Evolutionary conservation across 1,140 invertebrate genomes (phyloP).

Genomic region (Melitaea cinxia): DNA sequence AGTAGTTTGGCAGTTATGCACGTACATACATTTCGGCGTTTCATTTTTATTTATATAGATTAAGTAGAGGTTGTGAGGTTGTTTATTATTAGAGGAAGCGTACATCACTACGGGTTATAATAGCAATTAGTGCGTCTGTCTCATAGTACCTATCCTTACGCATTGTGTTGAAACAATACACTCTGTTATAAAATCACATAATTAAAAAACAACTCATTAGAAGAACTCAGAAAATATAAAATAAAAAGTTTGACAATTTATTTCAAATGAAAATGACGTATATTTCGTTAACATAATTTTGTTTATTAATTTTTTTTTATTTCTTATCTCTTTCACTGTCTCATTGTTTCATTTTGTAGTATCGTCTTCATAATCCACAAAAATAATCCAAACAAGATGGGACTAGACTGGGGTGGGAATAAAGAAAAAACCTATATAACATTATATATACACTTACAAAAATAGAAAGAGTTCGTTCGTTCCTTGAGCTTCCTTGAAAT

Average conservation of each 20-base stretch:
- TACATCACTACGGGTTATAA: neutral
- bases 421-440: slow-evolving; percentile 12
- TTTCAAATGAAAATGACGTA: neutral
- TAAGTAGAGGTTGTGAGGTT: too few relatives aligned
- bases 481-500: slow-evolving; percentile 23
- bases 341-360: too few relatives aligned
- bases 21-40: too few relatives aligned
- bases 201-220: too few relatives aligned
- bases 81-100: neutral
- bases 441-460: slow-evolving; percentile 5
- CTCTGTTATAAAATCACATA: slow-evolving; percentile 4
- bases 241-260: neutral
- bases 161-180: slow-evolving; percentile 16
- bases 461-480: slow-evolving; percentile 10
- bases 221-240: neutral
- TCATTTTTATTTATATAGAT: too few relatives aligned
- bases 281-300: neutral
- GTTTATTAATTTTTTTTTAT: too few relatives aligned
- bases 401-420: neutral
- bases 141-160: slow-evolving; percentile 7
- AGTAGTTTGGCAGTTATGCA: too few relatives aligned
- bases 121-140: slow-evolving; percentile 6
- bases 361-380: neutral
- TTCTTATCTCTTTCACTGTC: too few relatives aligned
- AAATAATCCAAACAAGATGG: neutral